Evolutionary conservation across 1,140 invertebrate genomes (phyloP).

Genomic region (Leptopilina boulardi): DNA sequence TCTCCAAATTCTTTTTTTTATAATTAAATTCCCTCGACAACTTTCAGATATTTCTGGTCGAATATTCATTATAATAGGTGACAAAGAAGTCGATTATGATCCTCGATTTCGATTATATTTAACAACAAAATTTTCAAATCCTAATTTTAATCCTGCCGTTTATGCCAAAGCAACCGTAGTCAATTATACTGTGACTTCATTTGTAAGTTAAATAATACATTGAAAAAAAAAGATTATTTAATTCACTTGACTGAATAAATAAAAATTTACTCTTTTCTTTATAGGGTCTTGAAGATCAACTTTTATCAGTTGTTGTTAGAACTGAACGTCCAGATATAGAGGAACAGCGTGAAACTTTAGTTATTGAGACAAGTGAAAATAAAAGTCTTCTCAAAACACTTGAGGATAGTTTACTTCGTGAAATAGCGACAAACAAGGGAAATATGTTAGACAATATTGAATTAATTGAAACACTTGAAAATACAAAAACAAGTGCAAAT

Average conservation of each 20-base stretch:
- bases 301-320: constrained; percentile 90
- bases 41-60: constrained; percentile 81
- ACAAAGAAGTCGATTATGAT: constrained; percentile 93
- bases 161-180: constrained; percentile 92
- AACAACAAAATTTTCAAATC: constrained; percentile 92
- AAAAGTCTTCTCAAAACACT: constrained; percentile 88
- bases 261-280: constrained; percentile 23
- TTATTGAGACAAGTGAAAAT: constrained; percentile 86
- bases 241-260: too few relatives aligned
- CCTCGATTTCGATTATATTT: constrained; percentile 90
- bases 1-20: too few relatives aligned
- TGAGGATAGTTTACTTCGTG: constrained; percentile 88
- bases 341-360: constrained; percentile 88
- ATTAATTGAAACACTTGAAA: constrained; percentile 89
- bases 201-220: constrained; percentile 72
- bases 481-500: constrained; percentile 88
- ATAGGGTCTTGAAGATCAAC: constrained; percentile 92
- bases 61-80: constrained; percentile 88
- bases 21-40: constrained; percentile 38
- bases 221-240: constrained; percentile 33
- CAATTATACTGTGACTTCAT: constrained; percentile 92
- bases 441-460: constrained; percentile 95
- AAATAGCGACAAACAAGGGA: constrained; percentile 88
- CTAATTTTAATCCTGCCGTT: constrained; percentile 87
- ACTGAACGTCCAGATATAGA: constrained; percentile 90